Base-by-base conservation (phyloP, 2,888 invertebrate genomes). In the Tenthredo livida region DNA sequence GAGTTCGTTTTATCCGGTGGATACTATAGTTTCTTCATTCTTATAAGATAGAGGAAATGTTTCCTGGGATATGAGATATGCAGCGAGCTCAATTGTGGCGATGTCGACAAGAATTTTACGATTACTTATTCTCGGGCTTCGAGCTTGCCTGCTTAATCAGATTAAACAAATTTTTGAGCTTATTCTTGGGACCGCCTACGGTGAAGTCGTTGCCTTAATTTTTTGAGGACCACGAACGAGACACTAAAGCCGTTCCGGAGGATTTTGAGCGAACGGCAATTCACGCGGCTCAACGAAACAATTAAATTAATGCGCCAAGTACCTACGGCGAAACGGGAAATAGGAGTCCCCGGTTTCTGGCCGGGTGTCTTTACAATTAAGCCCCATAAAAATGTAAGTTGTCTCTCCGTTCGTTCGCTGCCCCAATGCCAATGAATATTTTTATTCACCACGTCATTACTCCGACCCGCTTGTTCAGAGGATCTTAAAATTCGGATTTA, bases 361-460 rank as follows among this genome's bases (percentile, higher is more conserved):
- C n/a, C 40, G 37, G 47, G 73, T 58, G 47, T 65, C 84, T 84
- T 50, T 43, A 78, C 78, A 89, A 89, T 90, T 89, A 89, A 90
- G 87, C 87, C 77, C 88, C 87, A 89, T 89, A 89, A 90, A 89
- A 88, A 87, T 86, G 88, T 88, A 88, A 89, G 87, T 87, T 86
- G 88, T 84, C 84, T 84, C 85, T 84, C 84, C 58, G 50, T 58
- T 58, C 73, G 70, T 84, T 78, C 80, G 50, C 73, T 84, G 77
- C 85, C 84, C 85, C 85, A 84, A 85, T 86, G 87, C 89, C 90
- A 90, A 91, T 90, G 91, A 91, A 91, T 91, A 91, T 91, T 91
- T 91, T 90, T 89, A 90, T 90, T 90, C 91, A 89, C 90, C 90
- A 88, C 90, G 87, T 90, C 89, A 90, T 91, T 90, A 91, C 88